phyloP scores from a whole-genome alignment of 2,113 vertebrate genomes.

The Bubo blakistoni region DNA sequence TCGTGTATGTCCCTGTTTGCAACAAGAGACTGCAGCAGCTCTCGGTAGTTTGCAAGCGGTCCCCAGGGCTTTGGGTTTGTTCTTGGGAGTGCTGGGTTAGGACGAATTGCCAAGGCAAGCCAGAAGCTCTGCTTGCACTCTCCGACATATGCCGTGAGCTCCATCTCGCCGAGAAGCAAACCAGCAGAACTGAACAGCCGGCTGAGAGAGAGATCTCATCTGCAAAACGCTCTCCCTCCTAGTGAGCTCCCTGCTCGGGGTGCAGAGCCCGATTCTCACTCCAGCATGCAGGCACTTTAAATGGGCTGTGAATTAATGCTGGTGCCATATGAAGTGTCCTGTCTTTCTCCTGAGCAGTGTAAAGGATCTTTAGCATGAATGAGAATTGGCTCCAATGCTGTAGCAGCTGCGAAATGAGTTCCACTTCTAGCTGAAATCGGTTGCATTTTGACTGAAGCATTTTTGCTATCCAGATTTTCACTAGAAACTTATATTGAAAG shows the following conservation, averaged over 20 bases:
- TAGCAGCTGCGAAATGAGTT: background rate
- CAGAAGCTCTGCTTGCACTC: background rate
- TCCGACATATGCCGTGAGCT: background rate
- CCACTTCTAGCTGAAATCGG: background rate
- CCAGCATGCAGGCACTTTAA: background rate
- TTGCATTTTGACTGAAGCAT: background rate
- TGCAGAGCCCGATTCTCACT: background rate
- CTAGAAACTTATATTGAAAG: background rate
- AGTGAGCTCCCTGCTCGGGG: background rate
- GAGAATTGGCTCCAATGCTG: background rate
- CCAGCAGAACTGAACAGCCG: background rate
- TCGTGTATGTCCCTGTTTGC: background rate
- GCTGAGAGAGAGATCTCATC: background rate
- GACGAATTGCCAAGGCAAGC: background rate
- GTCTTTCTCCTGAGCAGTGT: background rate
- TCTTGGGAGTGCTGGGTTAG: background rate
- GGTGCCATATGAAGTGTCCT: background rate
- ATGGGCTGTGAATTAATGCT: background rate
- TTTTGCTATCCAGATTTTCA: background rate
- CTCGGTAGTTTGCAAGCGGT: background rate
- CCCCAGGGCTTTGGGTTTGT: fast-evolving
- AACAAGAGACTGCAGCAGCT: background rate
- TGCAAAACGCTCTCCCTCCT: background rate
- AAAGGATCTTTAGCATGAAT: background rate
- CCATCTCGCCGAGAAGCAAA: background rate